Evolutionary conservation across 1,140 invertebrate genomes (phyloP).

Genomic region (Thaumatotibia leucotreta): DNA sequence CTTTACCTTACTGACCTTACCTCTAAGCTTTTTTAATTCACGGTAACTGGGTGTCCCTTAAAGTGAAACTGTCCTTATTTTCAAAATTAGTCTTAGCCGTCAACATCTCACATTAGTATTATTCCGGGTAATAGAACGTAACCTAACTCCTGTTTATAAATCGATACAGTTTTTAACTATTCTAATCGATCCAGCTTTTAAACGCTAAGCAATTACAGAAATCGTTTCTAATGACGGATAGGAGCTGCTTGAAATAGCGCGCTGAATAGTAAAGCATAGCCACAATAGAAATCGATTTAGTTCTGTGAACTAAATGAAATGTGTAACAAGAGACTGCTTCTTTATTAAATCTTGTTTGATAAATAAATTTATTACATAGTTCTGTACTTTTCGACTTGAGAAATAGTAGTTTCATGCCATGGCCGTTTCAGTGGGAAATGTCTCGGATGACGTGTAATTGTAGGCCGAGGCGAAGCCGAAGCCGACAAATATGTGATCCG

Average conservation of each 20-base stretch:
- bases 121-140: neutral
- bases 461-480: too few relatives aligned
- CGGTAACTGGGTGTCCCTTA: too few relatives aligned
- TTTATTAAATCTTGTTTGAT: neutral
- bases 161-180: conserved; percentile 2
- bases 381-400: too few relatives aligned
- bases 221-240: conserved; percentile 6
- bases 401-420: too few relatives aligned
- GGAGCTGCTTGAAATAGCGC: conserved; percentile 5
- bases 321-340: neutral
- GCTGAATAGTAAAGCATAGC: neutral
- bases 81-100: too few relatives aligned
- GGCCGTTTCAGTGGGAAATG: too few relatives aligned
- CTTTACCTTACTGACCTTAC: too few relatives aligned
- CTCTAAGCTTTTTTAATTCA: too few relatives aligned
- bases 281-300: neutral
- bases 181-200: conserved; percentile 5
- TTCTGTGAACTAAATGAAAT: neutral
- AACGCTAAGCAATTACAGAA: conserved; percentile 1
- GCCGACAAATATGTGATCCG: too few relatives aligned
- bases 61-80: too few relatives aligned
- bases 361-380: neutral
- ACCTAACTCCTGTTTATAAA: neutral
- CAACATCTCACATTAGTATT: neutral
- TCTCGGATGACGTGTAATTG: too few relatives aligned